These are phyloP conservation scores for Menidia beryllina DNA, from an alignment of 2,113 vertebrate species.

Conservation along the genomic window DNA sequence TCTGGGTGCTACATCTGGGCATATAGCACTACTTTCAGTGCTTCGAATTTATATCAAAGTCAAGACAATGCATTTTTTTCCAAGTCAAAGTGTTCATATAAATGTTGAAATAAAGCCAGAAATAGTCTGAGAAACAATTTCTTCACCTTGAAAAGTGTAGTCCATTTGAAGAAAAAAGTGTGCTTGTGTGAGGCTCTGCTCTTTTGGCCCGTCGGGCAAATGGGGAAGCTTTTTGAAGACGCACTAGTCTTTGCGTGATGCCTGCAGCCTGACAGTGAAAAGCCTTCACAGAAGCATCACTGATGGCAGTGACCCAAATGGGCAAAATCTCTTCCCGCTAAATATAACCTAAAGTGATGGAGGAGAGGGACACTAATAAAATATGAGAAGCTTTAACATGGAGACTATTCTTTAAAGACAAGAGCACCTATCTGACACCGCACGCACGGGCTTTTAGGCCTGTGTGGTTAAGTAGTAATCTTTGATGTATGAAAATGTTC, in stretches of 20 bases:
- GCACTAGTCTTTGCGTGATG: conserved; percentile 14
- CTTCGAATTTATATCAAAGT: background rate
- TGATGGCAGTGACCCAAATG: conserved; percentile 48
- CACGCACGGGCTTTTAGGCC: background rate
- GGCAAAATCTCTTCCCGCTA: conserved; percentile 27
- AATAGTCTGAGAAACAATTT: background rate
- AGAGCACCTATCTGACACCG: background rate
- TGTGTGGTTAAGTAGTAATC: background rate
- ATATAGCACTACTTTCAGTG: too few relatives aligned
- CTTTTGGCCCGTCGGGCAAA: conserved; percentile 35
- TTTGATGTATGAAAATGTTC: background rate
- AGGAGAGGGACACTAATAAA: conserved; percentile 17
- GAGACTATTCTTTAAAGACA: conserved; percentile 10
- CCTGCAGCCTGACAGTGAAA: conserved; percentile 19
- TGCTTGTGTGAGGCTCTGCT: conserved; percentile 8
- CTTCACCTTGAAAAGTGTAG: conserved; percentile 11
- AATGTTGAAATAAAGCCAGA: conserved; percentile 10
- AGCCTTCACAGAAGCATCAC: conserved; percentile 1
- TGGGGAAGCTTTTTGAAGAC: conserved; percentile 25
- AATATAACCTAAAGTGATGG: conserved; percentile 44
- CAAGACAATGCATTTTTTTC: background rate
- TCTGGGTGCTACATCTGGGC: too few relatives aligned
- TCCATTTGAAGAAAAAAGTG: conserved; percentile 1
- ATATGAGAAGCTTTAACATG: conserved; percentile 3
- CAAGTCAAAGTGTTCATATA: conserved; percentile 2